Base-by-base conservation (phyloP, 2,888 invertebrate species). In the Drosophila mercatorum region DNA sequence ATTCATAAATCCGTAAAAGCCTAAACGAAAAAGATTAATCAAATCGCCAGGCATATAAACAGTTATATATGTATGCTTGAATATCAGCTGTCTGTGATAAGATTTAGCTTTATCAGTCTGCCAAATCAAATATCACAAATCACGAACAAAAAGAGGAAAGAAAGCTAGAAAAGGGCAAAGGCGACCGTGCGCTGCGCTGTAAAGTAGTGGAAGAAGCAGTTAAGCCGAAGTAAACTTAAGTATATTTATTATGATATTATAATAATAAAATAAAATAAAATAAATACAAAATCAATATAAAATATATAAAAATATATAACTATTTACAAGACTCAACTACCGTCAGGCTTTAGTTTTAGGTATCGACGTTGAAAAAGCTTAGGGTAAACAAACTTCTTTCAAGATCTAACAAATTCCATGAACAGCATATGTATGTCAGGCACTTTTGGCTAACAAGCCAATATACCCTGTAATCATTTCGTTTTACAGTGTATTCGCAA, bases 11-110 rank as follows among this genome's bases (percentile, higher is more conserved):
- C 28, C 10, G n/a, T 36, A 17, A 36, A 36, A 53, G 2, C 8
- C 26, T 38, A 40, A 26, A 38, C 7, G 26, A 53, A 11, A 28
- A 11, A 49, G 46, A 51, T 53, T 46, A 65, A 10, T 4, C 6
- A 34, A 51, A 59, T 62, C 61, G 53, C 14, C 7, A 34, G 12
- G 40, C n/a, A 22, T n/a, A 43, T 52, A 53, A 61, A 70, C 40
- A 52, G 66, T 41, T 41, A 52, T 51, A 44, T 36, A 31, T 46
- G 14, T 28, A 31, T 44, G 17, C 26, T 38, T 47, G 34, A 34
- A 36, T 51, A 17, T 17, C 26, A 53, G 14, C 36, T 10, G 8
- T 7, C 12, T 38, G 38, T 2, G 43, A 56, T 56, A 56, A 56
- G 41, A 43, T 43, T 43, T 4, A 43, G 17, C 5, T 28, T 31